A percentile compares a stretch with the other conserved stretches of the same genome.
These are phyloP conservation scores for Chionodraco myersi DNA, from an alignment of 2,113 vertebrate genomes.

Conservation along the genomic window DNA sequence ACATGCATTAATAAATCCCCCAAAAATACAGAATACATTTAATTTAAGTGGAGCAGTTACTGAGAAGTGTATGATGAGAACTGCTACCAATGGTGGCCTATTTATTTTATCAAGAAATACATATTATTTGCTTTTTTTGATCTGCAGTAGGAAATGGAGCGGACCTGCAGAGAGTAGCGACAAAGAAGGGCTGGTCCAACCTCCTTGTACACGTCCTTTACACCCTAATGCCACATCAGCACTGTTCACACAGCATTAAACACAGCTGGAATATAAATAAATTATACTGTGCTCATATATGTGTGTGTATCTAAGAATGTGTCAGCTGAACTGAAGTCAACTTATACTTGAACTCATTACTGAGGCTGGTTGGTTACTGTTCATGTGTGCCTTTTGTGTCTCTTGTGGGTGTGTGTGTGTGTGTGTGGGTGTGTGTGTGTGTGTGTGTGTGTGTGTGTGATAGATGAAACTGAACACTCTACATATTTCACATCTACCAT, in stretches of 20 bases:
- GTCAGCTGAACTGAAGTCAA: constrained; percentile 38
- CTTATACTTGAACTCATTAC: constrained; percentile 53
- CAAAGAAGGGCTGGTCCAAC: not conserved
- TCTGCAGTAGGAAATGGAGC: not conserved
- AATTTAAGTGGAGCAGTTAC: not conserved
- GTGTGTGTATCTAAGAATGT: constrained; percentile 1
- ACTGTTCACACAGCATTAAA: constrained; percentile 74
- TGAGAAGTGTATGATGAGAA: not conserved
- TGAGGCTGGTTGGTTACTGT: constrained; percentile 26
- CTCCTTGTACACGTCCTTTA: constrained; percentile 40
- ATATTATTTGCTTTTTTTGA: not conserved
- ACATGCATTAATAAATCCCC: not conserved
- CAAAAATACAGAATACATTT: not conserved
- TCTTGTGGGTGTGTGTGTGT: not conserved
- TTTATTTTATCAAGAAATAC: not conserved
- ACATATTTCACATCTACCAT: constrained; percentile 53
- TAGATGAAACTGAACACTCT: constrained; percentile 39
- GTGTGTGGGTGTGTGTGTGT: not conserved
- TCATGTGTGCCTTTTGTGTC: constrained; percentile 12
- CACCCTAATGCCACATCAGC: constrained; percentile 66
- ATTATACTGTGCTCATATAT: constrained; percentile 26
- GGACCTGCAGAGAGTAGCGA: not conserved
- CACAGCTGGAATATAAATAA: constrained; percentile 44
- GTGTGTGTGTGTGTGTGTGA: not conserved
- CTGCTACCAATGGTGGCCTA: not conserved